Percentiles rank a stretch among this genome's conserved stretches.
These are phyloP conservation scores for Pyrrhura leucotis DNA, from an alignment of 2,797 vertebrate genomes.

Conservation along the genomic window DNA sequence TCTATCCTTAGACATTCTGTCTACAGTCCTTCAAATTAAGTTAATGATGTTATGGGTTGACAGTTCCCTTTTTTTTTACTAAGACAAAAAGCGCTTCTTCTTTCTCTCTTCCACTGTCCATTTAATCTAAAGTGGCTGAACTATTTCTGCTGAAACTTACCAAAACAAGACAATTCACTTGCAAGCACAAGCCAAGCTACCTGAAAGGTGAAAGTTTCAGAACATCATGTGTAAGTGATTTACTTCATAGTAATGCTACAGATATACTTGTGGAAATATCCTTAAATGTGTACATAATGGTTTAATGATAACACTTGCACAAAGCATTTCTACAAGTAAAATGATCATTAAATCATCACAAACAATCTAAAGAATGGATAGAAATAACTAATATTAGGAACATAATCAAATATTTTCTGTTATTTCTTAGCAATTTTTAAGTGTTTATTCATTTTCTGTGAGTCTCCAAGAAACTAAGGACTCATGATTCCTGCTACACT, in stretches of 20 bases:
- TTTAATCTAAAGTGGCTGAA: not conserved
- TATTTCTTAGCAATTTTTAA: not conserved
- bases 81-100: not conserved
- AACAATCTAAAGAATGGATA: not conserved
- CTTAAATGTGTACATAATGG: not conserved
- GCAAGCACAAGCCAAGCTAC: not conserved
- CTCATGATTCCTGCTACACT: not conserved
- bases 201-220: not conserved
- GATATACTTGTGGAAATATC: not conserved
- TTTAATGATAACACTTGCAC: not conserved
- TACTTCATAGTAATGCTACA: not conserved
- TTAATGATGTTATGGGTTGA: not conserved
- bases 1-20: not conserved
- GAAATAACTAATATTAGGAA: not conserved
- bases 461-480: not conserved
- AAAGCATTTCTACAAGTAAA: not conserved
- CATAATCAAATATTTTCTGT: not conserved
- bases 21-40: not conserved
- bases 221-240: not conserved
- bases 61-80: not conserved
- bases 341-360: not conserved
- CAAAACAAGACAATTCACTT: not conserved
- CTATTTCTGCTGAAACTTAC: not conserved
- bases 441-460: not conserved
- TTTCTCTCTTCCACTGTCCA: not conserved